Base-by-base conservation (phyloP, 2,888 invertebrate species). In the Marasmarcha lunaedactyla region DNA sequence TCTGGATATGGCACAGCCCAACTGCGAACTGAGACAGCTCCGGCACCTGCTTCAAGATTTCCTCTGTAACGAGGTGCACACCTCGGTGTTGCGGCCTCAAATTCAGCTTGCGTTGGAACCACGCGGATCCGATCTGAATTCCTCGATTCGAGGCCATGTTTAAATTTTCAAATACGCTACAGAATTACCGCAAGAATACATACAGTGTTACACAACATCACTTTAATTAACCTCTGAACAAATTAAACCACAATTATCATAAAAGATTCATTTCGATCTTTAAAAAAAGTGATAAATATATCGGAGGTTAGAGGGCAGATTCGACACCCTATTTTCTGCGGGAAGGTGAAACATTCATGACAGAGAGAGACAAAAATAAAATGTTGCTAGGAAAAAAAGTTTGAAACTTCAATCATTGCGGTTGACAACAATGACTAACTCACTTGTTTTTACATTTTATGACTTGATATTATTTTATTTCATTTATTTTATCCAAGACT, bases 51-150 rank as follows among this genome's bases (percentile, higher is more conserved):
- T 94, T 89, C 50, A 95, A 87, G 66, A 98, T 95, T 87, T 97
- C 97, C 83, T 98, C 97, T 52, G 97, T 96, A 61, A 98, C 95
- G 64, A 97, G 89, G 87, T 98, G 97, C 71, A 97, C 96, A 67
- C 97, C 97, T 72, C 97, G 89, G 84, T 95, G 95, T 84, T 96
- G 96, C 64, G 97, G 95, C 79, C 95, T 89, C 79, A 98, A 89
- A 85, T 95, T 94, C 77, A 98, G 92, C 87, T 96, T 96, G 85
- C 94, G 92, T 87, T 98, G 97, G 88, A 95, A 95, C 97, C 97
- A 98, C 85, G 96, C 95, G 78, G 95, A 94, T 84, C 95, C 95
- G 74, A 93, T 93, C 88, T 95, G 95, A 84, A 95, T 91, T 81
- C 94, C 94, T 86, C 91, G 87, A 85, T 92, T 91, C 84, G 92